Evolutionary conservation across 2,888 invertebrate genomes (phyloP).

Genomic region (Phyllotreta striolata): DNA sequence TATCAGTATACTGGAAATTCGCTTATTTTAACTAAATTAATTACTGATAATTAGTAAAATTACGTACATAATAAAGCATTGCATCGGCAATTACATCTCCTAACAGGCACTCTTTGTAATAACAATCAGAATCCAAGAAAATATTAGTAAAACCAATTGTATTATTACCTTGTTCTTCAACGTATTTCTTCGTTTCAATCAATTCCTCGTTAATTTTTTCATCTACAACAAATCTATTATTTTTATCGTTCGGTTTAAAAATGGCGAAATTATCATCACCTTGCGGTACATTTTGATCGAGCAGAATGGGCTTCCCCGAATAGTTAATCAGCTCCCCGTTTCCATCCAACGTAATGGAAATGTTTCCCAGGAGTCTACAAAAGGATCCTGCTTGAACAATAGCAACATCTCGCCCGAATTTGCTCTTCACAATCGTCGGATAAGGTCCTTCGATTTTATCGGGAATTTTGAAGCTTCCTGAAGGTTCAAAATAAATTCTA

Average conservation of each 20-base stretch:
- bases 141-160: background rate
- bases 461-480: background rate
- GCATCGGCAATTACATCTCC: conserved; percentile 1
- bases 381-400: background rate
- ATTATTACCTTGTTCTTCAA: background rate
- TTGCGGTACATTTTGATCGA: background rate
- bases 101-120: background rate
- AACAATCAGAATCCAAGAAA: conserved; percentile 1
- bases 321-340: background rate
- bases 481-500: background rate
- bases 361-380: background rate
- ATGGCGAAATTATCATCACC: background rate
- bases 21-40: no score
- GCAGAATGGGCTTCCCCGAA: background rate
- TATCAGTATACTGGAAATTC: no score
- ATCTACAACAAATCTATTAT: background rate
- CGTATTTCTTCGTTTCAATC: background rate
- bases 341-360: background rate
- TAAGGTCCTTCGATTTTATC: conserved; percentile 2
- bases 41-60: background rate
- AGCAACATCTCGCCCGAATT: background rate
- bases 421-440: background rate
- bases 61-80: conserved; percentile 1
- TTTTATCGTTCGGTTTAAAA: background rate
- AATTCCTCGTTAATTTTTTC: conserved; percentile 1